Evolutionary conservation across 2,888 invertebrate genomes (phyloP), one percentile per base, ranked within the genome.

Genomic region (Aphidius colemani): DNA sequence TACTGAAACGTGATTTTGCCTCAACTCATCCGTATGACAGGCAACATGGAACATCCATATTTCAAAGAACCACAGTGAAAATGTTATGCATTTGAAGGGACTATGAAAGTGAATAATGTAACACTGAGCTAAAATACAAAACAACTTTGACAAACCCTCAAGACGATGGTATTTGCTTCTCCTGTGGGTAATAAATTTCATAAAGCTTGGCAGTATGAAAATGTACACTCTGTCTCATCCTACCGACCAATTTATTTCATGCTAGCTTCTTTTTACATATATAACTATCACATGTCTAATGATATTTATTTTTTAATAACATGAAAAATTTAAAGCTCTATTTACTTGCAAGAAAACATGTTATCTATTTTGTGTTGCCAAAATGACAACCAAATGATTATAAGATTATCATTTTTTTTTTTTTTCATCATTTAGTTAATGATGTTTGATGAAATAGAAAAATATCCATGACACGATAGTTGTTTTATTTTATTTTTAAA

Each of bases 11-110:
- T 62, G 64, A 64, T 66, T 66, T 56, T 59, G 67, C 65, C 66
- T 64, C 53, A 64, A 66, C 64, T 70, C 67, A 70, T 67, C 67
- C 70, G 67, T 67, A 66, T 30, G 68, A 67, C 69, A 66, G 67
- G 64, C 66, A 61, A 69, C 69, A 69, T 68, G 71, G 69, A 69
- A 68, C 70, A 63, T 64, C 67, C 62, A 69, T 71, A 71, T 67
- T 68, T 69, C 66, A 67, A 59, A 63, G 64, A 57, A 53, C 49
- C 62, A 60, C 62, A 63, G 48, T 45, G 48, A 61, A 55, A 61
- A 48, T 41, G 18, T 30, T 30, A 30, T 30, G 30, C 30, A 30
- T 30, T 30, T 30, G 30, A 30, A 30, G 56, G 62, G 66, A 63
- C 53, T 63, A 50, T 53, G 56, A 30, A 66, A 66, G 68, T 69